phyloP scores from a whole-genome alignment of 2,113 vertebrate genomes.

The Heloderma charlesbogerti region DNA sequence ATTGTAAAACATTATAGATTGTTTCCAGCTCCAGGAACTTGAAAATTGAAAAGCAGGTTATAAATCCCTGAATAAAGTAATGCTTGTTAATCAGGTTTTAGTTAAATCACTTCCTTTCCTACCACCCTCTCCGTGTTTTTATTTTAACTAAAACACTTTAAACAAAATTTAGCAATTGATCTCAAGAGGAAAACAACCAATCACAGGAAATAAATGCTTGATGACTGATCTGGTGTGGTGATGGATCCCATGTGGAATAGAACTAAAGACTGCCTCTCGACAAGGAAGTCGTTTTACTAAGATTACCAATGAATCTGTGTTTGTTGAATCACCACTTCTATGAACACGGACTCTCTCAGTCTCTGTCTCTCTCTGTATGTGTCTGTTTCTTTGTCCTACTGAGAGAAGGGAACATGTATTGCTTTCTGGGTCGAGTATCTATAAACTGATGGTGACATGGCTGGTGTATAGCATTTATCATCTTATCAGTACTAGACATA shows the following conservation, averaged over 20 bases:
- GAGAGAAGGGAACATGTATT: neutral
- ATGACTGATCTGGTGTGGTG: neutral
- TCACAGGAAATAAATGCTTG: neutral
- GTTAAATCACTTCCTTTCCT: neutral
- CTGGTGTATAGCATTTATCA: neutral
- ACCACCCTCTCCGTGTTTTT: neutral
- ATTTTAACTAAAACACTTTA: neutral
- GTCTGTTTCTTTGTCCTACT: neutral
- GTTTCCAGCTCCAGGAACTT: neutral
- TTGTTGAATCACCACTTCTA: too few species aligned
- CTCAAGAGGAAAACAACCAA: neutral
- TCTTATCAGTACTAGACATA: neutral
- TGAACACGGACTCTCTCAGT: too few species aligned
- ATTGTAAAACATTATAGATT: neutral
- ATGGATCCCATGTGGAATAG: neutral
- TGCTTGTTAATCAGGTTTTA: neutral
- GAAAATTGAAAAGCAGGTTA: neutral
- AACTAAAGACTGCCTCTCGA: neutral
- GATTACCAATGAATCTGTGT: too few species aligned
- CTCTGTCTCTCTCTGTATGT: too few species aligned
- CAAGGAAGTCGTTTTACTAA: neutral
- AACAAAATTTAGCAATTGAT: neutral
- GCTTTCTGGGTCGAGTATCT: neutral
- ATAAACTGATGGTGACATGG: neutral
- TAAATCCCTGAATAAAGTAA: neutral